These are phyloP conservation scores for Drosophila pseudoananassae DNA, from an alignment of 1,140 invertebrate species.

Conservation along the genomic window DNA sequence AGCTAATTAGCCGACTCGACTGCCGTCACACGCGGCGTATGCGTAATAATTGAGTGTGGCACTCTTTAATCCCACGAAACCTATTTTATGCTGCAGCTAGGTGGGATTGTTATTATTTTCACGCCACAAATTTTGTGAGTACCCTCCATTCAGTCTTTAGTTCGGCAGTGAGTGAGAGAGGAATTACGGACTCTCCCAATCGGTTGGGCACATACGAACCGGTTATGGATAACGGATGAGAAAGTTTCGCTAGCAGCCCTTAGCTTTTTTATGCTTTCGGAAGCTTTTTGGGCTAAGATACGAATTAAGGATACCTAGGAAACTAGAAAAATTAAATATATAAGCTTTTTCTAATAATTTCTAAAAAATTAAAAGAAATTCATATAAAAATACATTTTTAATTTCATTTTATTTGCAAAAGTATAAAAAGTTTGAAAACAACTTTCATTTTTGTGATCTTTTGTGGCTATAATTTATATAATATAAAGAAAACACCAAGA, in stretches of 20 bases:
- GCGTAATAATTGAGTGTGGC: constrained; percentile 21
- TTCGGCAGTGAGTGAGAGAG: constrained; percentile 1
- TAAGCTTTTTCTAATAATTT: background rate
- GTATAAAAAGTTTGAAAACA: background rate
- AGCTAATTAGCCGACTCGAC: constrained; percentile 1
- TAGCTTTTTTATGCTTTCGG: constrained; percentile 46
- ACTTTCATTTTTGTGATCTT: background rate
- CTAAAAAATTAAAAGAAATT: background rate
- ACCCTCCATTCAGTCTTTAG: constrained; percentile 13
- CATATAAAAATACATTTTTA: background rate
- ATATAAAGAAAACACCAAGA: background rate
- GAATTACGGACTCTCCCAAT: constrained; percentile 43
- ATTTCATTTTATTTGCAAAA: constrained; percentile 1
- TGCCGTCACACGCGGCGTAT: constrained; percentile 43
- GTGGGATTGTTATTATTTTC: constrained; percentile 29
- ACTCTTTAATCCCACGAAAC: constrained; percentile 6
- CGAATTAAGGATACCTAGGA: constrained; percentile 8
- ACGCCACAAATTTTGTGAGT: constrained; percentile 27
- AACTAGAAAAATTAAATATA: background rate
- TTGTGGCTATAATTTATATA: background rate
- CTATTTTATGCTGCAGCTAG: constrained; percentile 25
- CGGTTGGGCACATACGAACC: background rate
- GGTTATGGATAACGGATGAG: no score
- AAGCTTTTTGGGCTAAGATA: constrained; percentile 16
- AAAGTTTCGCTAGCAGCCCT: constrained; percentile 1